phyloP scores from a whole-genome alignment of 1,140 invertebrate species.

The Phenacoccus solenopsis region DNA sequence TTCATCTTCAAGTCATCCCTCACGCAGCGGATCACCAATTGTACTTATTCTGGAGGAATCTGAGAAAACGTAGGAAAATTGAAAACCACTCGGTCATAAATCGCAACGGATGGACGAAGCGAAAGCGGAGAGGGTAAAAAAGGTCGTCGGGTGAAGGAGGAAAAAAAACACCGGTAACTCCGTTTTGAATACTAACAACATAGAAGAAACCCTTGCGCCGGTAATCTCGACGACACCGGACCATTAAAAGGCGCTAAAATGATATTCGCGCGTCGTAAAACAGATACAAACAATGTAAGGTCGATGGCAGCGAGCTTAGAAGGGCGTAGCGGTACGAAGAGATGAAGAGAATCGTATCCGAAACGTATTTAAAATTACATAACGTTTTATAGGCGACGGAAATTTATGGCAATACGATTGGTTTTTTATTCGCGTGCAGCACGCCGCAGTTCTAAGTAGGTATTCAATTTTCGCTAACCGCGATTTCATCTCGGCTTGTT shows the following conservation, averaged over 20 bases:
- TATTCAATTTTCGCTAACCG: background rate
- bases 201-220: background rate
- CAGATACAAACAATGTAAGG: too few species aligned
- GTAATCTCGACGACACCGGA: background rate
- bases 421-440: background rate
- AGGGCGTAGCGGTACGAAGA: too few species aligned
- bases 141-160: too few species aligned
- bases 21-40: too few species aligned
- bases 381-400: background rate
- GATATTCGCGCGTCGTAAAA: background rate
- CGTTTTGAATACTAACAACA: background rate
- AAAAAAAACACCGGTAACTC: background rate
- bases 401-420: background rate
- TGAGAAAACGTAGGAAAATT: too few species aligned
- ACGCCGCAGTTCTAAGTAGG: too few species aligned
- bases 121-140: too few species aligned
- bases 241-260: background rate
- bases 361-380: background rate
- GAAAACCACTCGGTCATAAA: too few species aligned
- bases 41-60: too few species aligned
- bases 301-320: too few species aligned
- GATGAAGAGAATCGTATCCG: background rate
- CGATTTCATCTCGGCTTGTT: background rate
- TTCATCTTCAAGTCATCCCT: too few species aligned
- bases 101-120: too few species aligned